Percentiles rank a stretch among this genome's conserved stretches.
phyloP scores from a whole-genome alignment of 2,888 invertebrate genomes.

The Cepaea hortensis region DNA sequence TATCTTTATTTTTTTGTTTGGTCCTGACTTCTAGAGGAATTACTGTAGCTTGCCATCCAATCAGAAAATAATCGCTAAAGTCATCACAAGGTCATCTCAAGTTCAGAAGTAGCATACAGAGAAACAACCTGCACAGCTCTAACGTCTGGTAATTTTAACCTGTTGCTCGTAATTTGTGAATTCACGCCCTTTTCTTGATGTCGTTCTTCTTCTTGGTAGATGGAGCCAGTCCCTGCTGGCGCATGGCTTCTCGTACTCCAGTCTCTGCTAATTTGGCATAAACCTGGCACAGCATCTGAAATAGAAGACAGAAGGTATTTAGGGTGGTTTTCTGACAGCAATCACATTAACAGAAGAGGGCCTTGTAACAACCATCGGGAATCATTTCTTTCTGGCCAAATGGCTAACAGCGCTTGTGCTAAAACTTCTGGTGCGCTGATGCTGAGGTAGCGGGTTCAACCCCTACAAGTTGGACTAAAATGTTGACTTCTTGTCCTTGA shows the following conservation, averaged over 20 bases:
- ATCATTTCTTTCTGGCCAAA: too few relatives aligned
- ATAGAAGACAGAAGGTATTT: conserved; percentile 24
- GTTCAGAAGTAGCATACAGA: not conserved
- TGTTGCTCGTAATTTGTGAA: not conserved
- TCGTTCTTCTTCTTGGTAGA: not conserved
- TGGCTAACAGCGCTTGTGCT: too few relatives aligned
- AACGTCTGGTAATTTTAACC: not conserved
- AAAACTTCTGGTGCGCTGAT: too few relatives aligned
- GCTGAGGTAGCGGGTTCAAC: too few relatives aligned
- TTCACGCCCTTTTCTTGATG: conserved; percentile 9
- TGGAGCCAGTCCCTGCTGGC: conserved; percentile 40
- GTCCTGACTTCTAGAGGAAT: too few relatives aligned
- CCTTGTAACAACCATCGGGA: too few relatives aligned
- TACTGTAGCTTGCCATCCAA: too few relatives aligned
- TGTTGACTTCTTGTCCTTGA: too few relatives aligned
- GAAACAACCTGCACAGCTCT: too few relatives aligned
- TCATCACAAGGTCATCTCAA: not conserved
- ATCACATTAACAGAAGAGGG: not conserved
- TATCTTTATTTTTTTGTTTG: not conserved
- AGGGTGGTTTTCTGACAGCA: not conserved
- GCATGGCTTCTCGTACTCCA: conserved; percentile 58
- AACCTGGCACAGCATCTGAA: conserved; percentile 63
- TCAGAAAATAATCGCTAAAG: too few relatives aligned
- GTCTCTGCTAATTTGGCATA: conserved; percentile 66
- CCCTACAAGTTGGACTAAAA: too few relatives aligned